Percentiles rank a stretch among this genome's conserved stretches.
These are phyloP conservation scores for Lomographa bimaculata DNA, from an alignment of 2,888 invertebrate species.

Conservation along the genomic window DNA sequence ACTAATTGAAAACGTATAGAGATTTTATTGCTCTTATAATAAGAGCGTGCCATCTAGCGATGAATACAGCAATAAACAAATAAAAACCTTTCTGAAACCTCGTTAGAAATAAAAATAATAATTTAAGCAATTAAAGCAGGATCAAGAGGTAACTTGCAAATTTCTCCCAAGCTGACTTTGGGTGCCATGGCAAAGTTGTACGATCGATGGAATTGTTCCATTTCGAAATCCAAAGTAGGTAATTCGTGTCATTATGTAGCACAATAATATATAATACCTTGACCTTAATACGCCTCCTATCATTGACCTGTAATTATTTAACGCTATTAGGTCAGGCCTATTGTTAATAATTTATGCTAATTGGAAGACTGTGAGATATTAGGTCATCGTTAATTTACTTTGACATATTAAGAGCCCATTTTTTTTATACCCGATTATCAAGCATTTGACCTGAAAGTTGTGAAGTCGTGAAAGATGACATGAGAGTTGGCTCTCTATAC, in stretches of 20 bases:
- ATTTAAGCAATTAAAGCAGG: conserved; percentile 1
- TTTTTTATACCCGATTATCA: too few species aligned
- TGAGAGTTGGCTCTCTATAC: too few species aligned
- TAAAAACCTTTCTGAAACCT: conserved; percentile 4
- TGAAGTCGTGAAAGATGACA: too few species aligned
- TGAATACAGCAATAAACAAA: background rate
- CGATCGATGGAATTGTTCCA: conserved; percentile 7
- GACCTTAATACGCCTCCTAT: too few species aligned
- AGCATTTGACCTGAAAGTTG: too few species aligned
- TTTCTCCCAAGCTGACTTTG: conserved; percentile 1
- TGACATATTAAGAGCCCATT: too few species aligned
- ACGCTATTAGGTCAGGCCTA: background rate
- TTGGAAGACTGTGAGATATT: too few species aligned
- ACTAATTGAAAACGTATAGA: too few species aligned
- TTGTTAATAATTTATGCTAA: background rate
- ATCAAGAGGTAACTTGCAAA: conserved; percentile 1
- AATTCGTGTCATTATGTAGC: conserved; percentile 4
- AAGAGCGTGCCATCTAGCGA: conserved; percentile 6
- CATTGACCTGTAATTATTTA: conserved; percentile 1
- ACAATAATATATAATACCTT: conserved; percentile 10
- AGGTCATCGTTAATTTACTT: too few species aligned
- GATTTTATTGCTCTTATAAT: too few species aligned
- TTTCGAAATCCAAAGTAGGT: conserved; percentile 1
- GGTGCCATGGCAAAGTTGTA: conserved; percentile 2
- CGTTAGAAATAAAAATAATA: conserved; percentile 6